Percentiles rank a stretch among this genome's conserved stretches.
Conservation (phyloP, 1,140 invertebrate species). For the Archivesica marissinica region DNA sequence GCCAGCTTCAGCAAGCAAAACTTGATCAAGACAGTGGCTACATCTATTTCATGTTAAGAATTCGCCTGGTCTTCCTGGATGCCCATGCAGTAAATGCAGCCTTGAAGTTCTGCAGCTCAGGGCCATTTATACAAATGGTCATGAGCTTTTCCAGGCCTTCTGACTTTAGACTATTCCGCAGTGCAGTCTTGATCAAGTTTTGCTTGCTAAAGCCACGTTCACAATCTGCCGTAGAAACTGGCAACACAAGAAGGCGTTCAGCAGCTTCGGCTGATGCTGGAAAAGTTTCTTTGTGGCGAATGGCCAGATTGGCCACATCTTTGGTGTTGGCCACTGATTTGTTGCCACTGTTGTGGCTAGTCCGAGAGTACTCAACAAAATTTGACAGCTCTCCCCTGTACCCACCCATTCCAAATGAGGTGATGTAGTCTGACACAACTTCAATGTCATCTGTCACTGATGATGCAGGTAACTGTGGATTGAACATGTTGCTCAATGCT, state of each 20-base stretch:
- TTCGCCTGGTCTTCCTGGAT: not conserved
- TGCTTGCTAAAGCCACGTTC: conserved; percentile 43
- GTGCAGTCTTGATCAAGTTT: conserved; percentile 41
- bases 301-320: conserved; percentile 33
- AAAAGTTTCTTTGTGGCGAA: conserved; percentile 19
- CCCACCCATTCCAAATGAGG: not conserved
- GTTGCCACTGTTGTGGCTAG: not conserved
- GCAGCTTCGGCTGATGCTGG: conserved; percentile 37
- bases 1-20: no score
- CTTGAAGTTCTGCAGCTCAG: not conserved
- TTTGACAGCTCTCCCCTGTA: not conserved
- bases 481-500: conserved; percentile 22
- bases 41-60: no score
- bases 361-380: not conserved
- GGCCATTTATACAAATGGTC: conserved; percentile 4
- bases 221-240: conserved; percentile 39
- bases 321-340: conserved; percentile 19
- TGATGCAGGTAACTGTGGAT: not conserved
- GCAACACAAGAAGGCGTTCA: conserved; percentile 1
- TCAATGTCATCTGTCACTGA: conserved; percentile 11
- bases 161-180: not conserved
- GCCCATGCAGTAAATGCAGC: conserved; percentile 35
- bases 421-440: not conserved
- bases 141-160: conserved; percentile 1
- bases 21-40: no score